Conservation (phyloP, 1,140 invertebrate species). For the Lepidurus couesii region DNA sequence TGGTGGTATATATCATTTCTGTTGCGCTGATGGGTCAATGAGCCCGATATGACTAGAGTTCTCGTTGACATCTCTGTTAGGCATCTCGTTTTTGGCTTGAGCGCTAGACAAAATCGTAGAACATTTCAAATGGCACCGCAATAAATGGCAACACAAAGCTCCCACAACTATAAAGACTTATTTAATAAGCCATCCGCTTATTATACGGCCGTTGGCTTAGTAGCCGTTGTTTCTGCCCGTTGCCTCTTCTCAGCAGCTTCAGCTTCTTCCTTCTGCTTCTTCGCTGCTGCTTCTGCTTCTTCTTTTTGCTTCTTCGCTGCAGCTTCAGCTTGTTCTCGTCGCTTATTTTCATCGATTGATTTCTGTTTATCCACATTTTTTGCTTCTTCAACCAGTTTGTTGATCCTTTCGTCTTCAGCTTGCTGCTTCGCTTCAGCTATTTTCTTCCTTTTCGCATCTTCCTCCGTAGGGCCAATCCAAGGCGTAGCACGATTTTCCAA, state of each 20-base stretch:
- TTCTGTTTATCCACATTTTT: background rate
- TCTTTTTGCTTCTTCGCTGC: conserved; percentile 2
- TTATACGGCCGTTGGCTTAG: too few relatives aligned
- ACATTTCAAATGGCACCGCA: too few relatives aligned
- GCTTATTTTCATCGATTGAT: background rate
- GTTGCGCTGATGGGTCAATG: too few relatives aligned
- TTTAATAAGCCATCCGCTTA: too few relatives aligned
- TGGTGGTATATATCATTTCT: too few relatives aligned
- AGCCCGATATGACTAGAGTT: too few relatives aligned
- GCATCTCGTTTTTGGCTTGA: too few relatives aligned
- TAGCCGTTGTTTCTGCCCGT: background rate
- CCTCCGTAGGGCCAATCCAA: conserved; percentile 30
- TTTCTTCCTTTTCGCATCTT: conserved; percentile 16
- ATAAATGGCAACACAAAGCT: too few relatives aligned
- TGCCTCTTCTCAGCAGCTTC: too few relatives aligned
- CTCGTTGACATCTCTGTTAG: too few relatives aligned
- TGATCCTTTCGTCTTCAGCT: background rate
- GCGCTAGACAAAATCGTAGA: too few relatives aligned
- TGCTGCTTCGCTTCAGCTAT: background rate
- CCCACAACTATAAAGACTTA: too few relatives aligned
- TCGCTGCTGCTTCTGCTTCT: background rate
- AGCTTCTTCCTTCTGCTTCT: background rate
- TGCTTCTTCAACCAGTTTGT: background rate
- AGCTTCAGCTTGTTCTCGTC: background rate
- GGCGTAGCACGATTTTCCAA: conserved; percentile 27